Base-by-base conservation (phyloP, 2,113 vertebrate genomes). In the Calonectris borealis region DNA sequence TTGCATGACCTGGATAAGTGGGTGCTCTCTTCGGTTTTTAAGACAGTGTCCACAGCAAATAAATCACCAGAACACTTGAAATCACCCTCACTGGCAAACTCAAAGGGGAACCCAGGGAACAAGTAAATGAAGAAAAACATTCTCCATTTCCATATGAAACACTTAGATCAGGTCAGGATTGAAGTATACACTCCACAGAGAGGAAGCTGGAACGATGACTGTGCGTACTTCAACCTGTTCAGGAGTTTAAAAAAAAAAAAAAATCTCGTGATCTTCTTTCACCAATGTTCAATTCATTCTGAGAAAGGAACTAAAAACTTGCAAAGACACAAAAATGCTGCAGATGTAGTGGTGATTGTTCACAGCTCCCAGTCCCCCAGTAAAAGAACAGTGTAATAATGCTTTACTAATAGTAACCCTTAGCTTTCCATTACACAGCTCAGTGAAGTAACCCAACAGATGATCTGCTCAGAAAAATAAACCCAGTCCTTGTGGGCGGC, bases 381-480 rank as follows among this genome's bases (percentile, higher is more conserved):
- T 42, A 86, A 88, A 83, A 78, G 49, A 83, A 66, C 36, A 86
- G 19, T 34, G 73, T 17, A 71, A 73, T 36, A 76, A 51, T 31
- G 55, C 49, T 83, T 58, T 76, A 69, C 61, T 54, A 83, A 64
- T 11, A 51, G 82, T 36, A 94, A 94, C 70, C 32, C 75, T 71
- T 64, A 55, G 83, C 71, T 91, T 84, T 81, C 83, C 9, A 4
- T 85, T 69, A 34, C 64, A 40, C 76, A 78, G 76, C 55, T 31
- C 62, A 29, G 40, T 46, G 52, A 73, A 68, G 36, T n/a, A 91
- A 90, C 44, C 38, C 88, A 93, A 34, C 11, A 89, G 66, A 92
- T 46, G 61, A 96, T 58, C 87, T 88, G 65, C 89, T 81, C 78
- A 65, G 61, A 96, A 98, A 97, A 96, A 94, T 40, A 97, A 96